Evolutionary conservation across 2,113 vertebrate species (phyloP).

Genomic region (Poeciliopsis occidentalis): DNA sequence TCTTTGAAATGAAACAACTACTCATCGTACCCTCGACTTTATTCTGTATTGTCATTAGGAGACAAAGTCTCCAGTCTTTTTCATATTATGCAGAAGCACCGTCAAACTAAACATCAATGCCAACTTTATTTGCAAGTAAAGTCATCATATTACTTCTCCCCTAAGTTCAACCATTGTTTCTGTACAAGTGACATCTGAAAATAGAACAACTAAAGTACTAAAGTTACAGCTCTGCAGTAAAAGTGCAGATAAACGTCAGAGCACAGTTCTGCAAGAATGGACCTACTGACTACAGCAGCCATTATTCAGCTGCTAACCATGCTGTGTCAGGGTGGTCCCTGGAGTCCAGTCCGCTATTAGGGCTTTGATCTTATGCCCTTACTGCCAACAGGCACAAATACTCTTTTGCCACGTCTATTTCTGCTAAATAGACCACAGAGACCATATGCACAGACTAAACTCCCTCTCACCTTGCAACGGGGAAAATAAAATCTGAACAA

Average conservation of each 20-base stretch:
- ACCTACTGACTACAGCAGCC: constrained; percentile 61
- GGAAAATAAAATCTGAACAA: no score
- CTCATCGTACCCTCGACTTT: background rate
- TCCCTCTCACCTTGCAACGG: no score
- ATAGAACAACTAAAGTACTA: constrained; percentile 6
- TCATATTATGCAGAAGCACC: background rate
- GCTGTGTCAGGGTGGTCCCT: constrained; percentile 71
- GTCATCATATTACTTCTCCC: background rate
- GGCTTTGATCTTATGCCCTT: constrained; percentile 80
- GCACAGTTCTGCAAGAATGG: constrained; percentile 18
- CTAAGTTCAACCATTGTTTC: background rate
- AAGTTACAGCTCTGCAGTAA: constrained; percentile 18
- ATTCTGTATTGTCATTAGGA: background rate
- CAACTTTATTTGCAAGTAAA: background rate
- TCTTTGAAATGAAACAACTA: background rate
- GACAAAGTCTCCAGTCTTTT: background rate
- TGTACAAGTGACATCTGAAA: constrained; percentile 8
- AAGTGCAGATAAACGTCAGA: constrained; percentile 28
- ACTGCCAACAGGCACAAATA: constrained; percentile 68
- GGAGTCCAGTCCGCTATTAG: constrained; percentile 77
- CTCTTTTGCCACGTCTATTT: no score
- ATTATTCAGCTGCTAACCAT: constrained; percentile 76
- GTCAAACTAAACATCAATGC: background rate
- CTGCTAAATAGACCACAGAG: no score
- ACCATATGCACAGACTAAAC: no score